phyloP scores from a whole-genome alignment of 2,888 invertebrate genomes.

The Yponomeuta malinellus region DNA sequence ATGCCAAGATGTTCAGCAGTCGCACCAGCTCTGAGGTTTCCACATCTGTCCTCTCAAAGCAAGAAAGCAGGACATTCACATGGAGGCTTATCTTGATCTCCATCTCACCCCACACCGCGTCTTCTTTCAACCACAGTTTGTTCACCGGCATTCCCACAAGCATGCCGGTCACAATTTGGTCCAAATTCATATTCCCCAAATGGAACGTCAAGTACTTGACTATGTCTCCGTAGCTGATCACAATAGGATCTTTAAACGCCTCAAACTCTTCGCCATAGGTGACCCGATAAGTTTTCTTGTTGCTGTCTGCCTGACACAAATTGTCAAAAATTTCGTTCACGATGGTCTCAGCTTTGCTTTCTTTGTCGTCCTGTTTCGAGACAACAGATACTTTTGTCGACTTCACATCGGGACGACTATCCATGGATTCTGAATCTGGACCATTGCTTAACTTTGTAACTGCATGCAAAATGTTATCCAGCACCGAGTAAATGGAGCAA shows the following conservation, averaged over 20 bases:
- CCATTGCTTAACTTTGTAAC: constrained; percentile 29
- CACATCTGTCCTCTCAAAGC: constrained; percentile 55
- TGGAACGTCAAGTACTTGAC: constrained; percentile 56
- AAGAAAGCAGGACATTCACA: constrained; percentile 53
- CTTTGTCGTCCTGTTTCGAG: neutral
- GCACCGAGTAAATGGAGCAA: constrained; percentile 47
- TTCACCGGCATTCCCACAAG: constrained; percentile 52
- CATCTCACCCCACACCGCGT: constrained; percentile 34
- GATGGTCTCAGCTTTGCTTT: constrained; percentile 41
- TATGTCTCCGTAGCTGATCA: constrained; percentile 54
- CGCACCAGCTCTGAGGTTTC: constrained; percentile 55
- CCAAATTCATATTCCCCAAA: constrained; percentile 51
- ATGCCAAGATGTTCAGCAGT: constrained; percentile 54
- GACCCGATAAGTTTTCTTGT: constrained; percentile 47
- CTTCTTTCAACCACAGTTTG: constrained; percentile 45
- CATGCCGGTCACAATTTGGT: constrained; percentile 44
- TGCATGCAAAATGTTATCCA: constrained; percentile 50
- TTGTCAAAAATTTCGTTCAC: constrained; percentile 48
- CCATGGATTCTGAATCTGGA: neutral
- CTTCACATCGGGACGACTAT: neutral
- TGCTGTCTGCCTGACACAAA: constrained; percentile 42
- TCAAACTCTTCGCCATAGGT: constrained; percentile 60
- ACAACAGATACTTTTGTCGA: neutral
- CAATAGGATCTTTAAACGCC: constrained; percentile 46
- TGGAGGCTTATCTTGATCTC: constrained; percentile 62